Conservation (phyloP, 2,113 vertebrate genomes). For the Spea bombifrons region DNA sequence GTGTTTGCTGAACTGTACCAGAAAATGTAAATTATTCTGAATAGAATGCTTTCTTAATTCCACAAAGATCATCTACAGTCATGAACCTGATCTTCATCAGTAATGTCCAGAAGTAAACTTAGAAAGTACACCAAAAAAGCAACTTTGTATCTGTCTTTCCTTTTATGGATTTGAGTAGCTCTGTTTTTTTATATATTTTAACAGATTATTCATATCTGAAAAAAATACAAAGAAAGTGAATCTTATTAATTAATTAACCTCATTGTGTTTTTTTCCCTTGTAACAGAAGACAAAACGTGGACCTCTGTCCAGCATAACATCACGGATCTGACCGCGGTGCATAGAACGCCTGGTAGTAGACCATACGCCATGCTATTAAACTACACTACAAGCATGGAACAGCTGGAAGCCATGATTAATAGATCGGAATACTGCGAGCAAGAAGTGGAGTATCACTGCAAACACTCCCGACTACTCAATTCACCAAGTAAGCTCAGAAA, state of each 20-base stretch:
- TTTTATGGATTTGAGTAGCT: too few relatives aligned
- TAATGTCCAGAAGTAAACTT: too few relatives aligned
- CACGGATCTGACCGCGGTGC: constrained; percentile 72
- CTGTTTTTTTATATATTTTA: too few relatives aligned
- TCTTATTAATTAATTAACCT: neutral
- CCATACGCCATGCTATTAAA: constrained; percentile 76
- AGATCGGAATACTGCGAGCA: constrained; percentile 87
- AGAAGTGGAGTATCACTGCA: constrained; percentile 86
- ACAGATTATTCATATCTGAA: too few relatives aligned
- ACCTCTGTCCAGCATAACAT: constrained; percentile 82
- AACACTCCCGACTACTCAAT: constrained; percentile 85
- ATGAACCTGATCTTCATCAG: too few relatives aligned
- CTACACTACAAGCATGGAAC: constrained; percentile 77
- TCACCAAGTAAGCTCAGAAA: constrained; percentile 72
- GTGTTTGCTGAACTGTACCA: too few relatives aligned
- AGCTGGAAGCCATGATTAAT: constrained; percentile 79
- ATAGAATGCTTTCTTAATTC: too few relatives aligned
- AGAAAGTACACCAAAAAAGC: too few relatives aligned
- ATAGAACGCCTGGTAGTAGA: constrained; percentile 61
- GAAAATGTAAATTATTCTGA: too few relatives aligned
- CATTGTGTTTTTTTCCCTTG: constrained; percentile 26
- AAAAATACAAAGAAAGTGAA: too few relatives aligned
- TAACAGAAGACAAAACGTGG: constrained; percentile 89
- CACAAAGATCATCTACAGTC: too few relatives aligned
- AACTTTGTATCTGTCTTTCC: too few relatives aligned